Conservation (phyloP, 1,140 invertebrate species). For the Littorina saxatilis region DNA sequence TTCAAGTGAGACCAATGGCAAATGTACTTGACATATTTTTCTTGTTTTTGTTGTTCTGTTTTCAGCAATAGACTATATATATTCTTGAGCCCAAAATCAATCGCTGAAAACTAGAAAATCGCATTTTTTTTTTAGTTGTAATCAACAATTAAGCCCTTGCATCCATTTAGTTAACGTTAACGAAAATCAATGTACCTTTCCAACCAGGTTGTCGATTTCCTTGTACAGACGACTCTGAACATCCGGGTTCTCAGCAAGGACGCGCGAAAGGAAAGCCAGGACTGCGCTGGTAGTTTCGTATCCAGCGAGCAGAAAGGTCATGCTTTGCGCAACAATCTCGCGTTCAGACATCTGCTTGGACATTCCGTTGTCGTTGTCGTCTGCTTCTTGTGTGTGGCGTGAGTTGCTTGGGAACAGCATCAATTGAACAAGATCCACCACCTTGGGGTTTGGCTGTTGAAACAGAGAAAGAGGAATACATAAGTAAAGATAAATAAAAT, state of each 20-base stretch:
- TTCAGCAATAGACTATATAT: too few relatives aligned
- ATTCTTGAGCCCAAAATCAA: too few relatives aligned
- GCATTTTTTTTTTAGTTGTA: too few relatives aligned
- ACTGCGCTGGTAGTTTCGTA: conserved; percentile 77
- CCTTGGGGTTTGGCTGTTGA: conserved; percentile 49
- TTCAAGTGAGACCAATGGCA: too few relatives aligned
- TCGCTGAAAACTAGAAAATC: too few relatives aligned
- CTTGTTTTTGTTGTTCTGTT: too few relatives aligned
- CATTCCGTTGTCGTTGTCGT: too few relatives aligned
- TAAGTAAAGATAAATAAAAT: too few relatives aligned
- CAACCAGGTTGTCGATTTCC: conserved; percentile 69
- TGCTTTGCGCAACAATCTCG: conserved; percentile 69
- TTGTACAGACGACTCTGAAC: conserved; percentile 75
- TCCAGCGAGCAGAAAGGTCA: conserved; percentile 72
- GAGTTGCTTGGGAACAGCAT: conserved; percentile 60
- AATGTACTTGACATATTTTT: too few relatives aligned
- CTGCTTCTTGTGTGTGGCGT: conserved; percentile 18
- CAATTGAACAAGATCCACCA: conserved; percentile 66
- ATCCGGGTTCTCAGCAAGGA: conserved; percentile 75
- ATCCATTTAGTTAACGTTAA: too few relatives aligned
- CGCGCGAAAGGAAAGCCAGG: conserved; percentile 75
- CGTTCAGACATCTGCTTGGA: conserved; percentile 55
- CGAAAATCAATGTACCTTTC: conserved; percentile 44
- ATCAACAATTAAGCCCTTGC: too few relatives aligned
- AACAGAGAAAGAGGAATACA: neutral